Base-by-base conservation (phyloP, 2,797 vertebrate genomes). In the Clarias laeviceps region DNA sequence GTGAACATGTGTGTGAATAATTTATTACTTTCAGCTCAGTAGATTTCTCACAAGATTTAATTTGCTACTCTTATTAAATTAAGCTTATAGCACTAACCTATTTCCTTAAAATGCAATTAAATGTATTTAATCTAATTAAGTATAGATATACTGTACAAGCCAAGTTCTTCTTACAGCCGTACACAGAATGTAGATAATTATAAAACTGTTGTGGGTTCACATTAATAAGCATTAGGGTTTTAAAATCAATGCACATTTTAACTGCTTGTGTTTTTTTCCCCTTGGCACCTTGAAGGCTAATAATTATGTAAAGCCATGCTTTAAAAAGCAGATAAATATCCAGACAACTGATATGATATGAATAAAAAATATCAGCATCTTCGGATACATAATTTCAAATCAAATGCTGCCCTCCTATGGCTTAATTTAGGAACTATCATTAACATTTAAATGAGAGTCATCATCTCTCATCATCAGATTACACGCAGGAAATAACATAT, bases 391-490 rank as follows among this genome's bases (percentile, higher is more conserved):
- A 91, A 93, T 89, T 88, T 91, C 9, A 45, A 91, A 94, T 94
- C 90, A 89, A 92, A 94, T 90, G 92, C 79, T 93, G 94, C 94
- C 94, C 93, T 89, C 93, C 90, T 62, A 92, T 93, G 93, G 92
- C 77, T 87, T 90, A 82, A 89, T 91, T 87, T 70, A 74, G 90
- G 88, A 88, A 91, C 90, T 89, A 92, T 82, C 88, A 90, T 90
- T 88, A 78, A 73, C 88, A 88, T 87, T 84, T 34, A 64, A 65
- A 56, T 17, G 15, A 56, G 82, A 59, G 78, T 80, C 50, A 80
- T 70, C 59, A 80, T 81, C 56, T 56, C 80, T 27, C 24, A 61
- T 80, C 11, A 78, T 81, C n/a, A 66, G 29, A 79, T 74, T 82
- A 20, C 17, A 57, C 11, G 70, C 62, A 45, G 65, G 27, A 57